Conservation (phyloP, 2,888 invertebrate species). For the Xanthia togata region DNA sequence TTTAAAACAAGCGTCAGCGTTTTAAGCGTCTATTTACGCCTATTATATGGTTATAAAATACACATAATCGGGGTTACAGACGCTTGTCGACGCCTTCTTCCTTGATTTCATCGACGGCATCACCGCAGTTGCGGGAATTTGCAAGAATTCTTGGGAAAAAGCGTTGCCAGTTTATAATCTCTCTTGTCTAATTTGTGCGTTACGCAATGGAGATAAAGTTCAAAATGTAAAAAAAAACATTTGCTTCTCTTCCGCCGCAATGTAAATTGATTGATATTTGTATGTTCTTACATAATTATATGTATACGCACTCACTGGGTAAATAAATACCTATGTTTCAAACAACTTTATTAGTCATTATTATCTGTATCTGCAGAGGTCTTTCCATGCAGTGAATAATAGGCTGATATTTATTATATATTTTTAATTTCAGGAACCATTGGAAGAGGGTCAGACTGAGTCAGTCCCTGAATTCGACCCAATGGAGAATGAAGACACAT, state of each 20-base stretch:
- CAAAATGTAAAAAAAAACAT: neutral
- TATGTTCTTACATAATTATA: neutral
- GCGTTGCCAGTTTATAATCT: neutral
- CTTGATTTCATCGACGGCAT: neutral
- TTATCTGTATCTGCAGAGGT: neutral
- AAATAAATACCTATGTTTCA: neutral
- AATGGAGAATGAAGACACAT: constrained; percentile 50
- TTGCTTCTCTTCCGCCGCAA: neutral
- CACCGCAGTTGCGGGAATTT: neutral
- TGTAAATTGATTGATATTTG: neutral
- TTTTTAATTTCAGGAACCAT: constrained; percentile 72
- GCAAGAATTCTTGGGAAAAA: neutral
- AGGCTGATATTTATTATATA: neutral
- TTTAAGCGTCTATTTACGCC: no score
- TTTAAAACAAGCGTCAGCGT: no score
- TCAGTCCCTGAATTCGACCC: constrained; percentile 44
- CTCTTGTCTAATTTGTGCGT: neutral
- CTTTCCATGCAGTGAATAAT: neutral
- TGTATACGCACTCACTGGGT: neutral
- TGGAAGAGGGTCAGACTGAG: constrained; percentile 63
- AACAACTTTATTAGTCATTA: neutral
- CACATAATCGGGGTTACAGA: neutral
- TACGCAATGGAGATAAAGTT: neutral
- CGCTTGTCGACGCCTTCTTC: no score
- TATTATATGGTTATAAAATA: neutral